Base-by-base conservation (phyloP, 2,888 invertebrate species). In the Ecdyonurus torrentis region DNA sequence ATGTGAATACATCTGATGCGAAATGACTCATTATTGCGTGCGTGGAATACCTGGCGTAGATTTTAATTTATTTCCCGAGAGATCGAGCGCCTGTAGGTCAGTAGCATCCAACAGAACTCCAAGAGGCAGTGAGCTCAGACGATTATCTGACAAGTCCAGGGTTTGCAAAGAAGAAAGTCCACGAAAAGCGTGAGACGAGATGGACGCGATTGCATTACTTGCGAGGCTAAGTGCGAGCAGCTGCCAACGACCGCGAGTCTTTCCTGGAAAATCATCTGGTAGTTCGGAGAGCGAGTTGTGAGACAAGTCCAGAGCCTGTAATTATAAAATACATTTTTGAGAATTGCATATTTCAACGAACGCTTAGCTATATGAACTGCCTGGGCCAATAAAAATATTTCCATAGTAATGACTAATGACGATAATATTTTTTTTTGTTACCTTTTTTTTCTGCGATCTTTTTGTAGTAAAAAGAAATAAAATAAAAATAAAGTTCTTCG, bases 61-160 rank as follows among this genome's bases (percentile, higher is more conserved):
- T 69, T 80, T 79, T 66, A 85, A 80, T 63, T 83, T 81, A 69
- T 85, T 85, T 18, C 80, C 80, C 58, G 81, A 81, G 63, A 85
- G 71, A 70, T 84, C 83, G 1, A 85, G 71, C 59, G 75, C 76
- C 23, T 76, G 71, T 5, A 85, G 71, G 22, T 75, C 72, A 1
- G 74, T 74, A 20, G 83, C 81, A 52, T 79, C 76, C 73, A 79
- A 80, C 68, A 85, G 82, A 63, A 85, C 71, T 65, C 80, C 78
- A 0, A 76, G 74, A 1, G 77, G 71, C 37, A 85, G 73, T 64
- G 78, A 79, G 69, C 83, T 77, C 61, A 85, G 72, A 24, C 81
- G 77, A 69, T 85, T 85, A 68, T 77, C 79, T 59, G 84, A 82
- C 25, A 85, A 74, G 72, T 85, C 82, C 62, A 85, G 69, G 15